Conservation (phyloP, 30 jellyfish, hydroid and myxozoan genomes). For the Chironex yamaguchii region DNA sequence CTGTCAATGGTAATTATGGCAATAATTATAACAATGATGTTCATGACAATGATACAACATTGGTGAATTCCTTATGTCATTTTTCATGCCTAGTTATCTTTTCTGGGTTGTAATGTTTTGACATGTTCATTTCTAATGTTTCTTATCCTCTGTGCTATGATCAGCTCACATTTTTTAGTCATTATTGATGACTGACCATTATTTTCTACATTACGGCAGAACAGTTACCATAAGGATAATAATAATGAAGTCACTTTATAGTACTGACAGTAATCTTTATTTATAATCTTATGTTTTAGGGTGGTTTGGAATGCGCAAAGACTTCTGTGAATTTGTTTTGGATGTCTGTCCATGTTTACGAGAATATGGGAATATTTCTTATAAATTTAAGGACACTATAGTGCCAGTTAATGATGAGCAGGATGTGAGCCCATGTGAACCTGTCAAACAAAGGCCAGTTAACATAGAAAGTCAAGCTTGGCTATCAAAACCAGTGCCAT, state of each 20-base stretch:
- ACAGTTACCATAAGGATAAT: too few relatives aligned
- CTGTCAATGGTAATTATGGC: too few relatives aligned
- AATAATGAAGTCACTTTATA: neutral
- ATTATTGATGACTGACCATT: neutral
- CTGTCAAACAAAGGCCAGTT: neutral
- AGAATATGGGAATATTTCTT: constrained; percentile 93
- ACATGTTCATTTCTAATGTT: neutral
- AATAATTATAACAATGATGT: too few relatives aligned
- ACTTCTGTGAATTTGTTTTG: constrained; percentile 85
- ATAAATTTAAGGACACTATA: constrained; percentile 82
- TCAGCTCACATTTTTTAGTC: neutral
- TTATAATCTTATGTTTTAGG: constrained; percentile 47
- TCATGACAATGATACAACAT: too few relatives aligned
- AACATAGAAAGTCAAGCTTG: neutral
- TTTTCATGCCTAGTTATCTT: neutral
- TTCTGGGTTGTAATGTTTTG: neutral
- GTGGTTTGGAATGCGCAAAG: constrained; percentile 99
- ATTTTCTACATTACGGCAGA: too few relatives aligned
- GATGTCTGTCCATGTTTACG: constrained; percentile 83
- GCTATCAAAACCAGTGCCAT: neutral
- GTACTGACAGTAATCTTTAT: neutral
- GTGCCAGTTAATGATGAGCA: constrained; percentile 41
- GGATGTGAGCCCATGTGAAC: neutral
- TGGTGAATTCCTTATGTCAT: neutral
- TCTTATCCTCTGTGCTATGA: neutral